These are phyloP conservation scores for Epinotia demarniana DNA, from an alignment of 2,888 invertebrate species.

Conservation along the genomic window DNA sequence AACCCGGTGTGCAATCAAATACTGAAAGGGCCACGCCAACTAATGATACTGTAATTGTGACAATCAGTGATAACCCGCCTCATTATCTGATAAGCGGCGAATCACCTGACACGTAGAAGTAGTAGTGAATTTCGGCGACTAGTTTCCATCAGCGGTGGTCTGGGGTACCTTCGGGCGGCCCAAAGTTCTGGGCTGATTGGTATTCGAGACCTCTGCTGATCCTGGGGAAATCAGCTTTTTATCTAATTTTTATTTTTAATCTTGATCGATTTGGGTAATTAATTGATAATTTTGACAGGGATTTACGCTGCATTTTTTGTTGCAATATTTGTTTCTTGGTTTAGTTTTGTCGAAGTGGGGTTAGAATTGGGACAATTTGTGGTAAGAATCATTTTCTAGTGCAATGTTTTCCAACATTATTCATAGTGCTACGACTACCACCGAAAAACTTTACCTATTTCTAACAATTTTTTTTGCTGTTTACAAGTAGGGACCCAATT, in stretches of 20 bases:
- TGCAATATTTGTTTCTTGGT: not conserved
- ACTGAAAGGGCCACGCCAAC: conserved; percentile 26
- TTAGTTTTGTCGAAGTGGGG: too few species aligned
- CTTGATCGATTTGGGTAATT: conserved; percentile 78
- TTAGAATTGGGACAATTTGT: too few species aligned
- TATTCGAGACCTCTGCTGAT: conserved; percentile 86
- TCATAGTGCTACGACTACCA: too few species aligned
- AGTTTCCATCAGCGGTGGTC: conserved; percentile 81
- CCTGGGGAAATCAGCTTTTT: conserved; percentile 74
- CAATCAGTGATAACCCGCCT: conserved; percentile 68
- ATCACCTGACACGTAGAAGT: conserved; percentile 63
- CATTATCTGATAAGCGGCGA: conserved; percentile 57
- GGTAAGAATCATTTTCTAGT: too few species aligned
- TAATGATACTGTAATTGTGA: conserved; percentile 38
- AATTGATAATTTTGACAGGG: conserved; percentile 58
- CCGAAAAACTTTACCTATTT: too few species aligned
- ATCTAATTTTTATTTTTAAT: conserved; percentile 76
- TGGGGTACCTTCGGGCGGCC: conserved; percentile 77
- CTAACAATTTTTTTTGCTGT: too few species aligned
- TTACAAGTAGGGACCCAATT: too few species aligned
- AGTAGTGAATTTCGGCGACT: conserved; percentile 66
- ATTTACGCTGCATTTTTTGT: conserved; percentile 10
- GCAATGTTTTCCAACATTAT: too few species aligned
- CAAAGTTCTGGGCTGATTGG: conserved; percentile 72
- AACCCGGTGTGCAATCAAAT: not conserved